Evolutionary conservation across 2,888 invertebrate genomes (phyloP), one percentile per base, ranked within the genome.

Genomic region (Lissonota sp.): DNA sequence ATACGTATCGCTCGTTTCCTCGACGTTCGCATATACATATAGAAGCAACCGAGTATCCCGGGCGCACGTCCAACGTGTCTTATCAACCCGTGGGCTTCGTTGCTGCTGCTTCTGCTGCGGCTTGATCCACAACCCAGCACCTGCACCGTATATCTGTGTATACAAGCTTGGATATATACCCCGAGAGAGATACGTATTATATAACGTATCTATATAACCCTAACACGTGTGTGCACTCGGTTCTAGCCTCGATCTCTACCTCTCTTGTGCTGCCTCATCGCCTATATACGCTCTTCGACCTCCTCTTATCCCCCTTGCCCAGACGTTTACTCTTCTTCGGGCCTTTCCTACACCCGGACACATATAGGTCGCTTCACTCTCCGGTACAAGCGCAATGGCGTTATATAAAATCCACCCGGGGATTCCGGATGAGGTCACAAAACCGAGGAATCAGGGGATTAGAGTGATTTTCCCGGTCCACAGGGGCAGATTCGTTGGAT

Each of bases 41-140:
- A n/a, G n/a, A n/a, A 8, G 49, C 42, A 10, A 44, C 58, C 26
- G 55, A 71, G 55, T 46, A 64, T 71, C 76, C 76, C 82, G 76
- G 67, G 58, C 66, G 62, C 73, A 64, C 80, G 77, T 79, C 77
- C 80, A 84, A 74, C 79, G 72, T 83, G 82, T 84, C 84, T 84
- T 84, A 84, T 84, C 84, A 84, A 84, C 66, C 69, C 72, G 73
- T 51, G 57, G 12, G 63, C 71, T 75, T 42, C 76, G 71, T 66
- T 63, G 58, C 66, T 78, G 76, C 64, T 66, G 60, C 75, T 53
- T 14, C 58, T 66, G 74, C 64, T 67, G 66, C 44, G 51, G 69
- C 64, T 80, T 80, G 73, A 80, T 80, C 77, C 80, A 73, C 77
- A 67, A 72, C 26, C 70, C 79, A 53, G 66, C 80, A 71, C 77